Evolutionary conservation across 1,140 invertebrate species (phyloP).

Genomic region (Plodia interpunctella): DNA sequence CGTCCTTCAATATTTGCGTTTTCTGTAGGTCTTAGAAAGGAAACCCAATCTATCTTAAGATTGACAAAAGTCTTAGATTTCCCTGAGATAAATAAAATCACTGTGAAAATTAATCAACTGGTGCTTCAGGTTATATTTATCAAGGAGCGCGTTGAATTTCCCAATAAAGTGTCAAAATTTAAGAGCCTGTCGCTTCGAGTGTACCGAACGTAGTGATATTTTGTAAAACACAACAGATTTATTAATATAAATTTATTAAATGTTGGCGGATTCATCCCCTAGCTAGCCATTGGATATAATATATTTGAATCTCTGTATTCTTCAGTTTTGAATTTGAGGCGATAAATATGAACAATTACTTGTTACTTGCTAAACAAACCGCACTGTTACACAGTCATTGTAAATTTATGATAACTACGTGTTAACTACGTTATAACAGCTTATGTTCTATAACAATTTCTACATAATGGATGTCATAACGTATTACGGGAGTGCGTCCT

Average conservation of each 20-base stretch:
- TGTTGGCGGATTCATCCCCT: no score
- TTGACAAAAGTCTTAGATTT: no score
- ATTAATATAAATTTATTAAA: no score
- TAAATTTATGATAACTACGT: background rate
- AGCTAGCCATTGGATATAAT: no score
- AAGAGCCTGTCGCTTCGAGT: constrained; percentile 11
- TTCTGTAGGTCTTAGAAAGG: no score
- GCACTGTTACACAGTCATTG: no score
- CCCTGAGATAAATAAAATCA: background rate
- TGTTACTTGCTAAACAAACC: no score
- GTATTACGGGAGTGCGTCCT: background rate
- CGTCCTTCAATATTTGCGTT: no score
- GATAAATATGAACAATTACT: no score
- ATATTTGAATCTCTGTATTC: no score
- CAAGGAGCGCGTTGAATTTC: background rate
- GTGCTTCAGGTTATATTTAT: constrained; percentile 6
- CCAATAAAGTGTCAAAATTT: constrained; percentile 11
- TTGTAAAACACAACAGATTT: background rate
- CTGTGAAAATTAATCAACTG: constrained; percentile 7
- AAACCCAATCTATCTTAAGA: no score
- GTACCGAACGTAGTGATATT: background rate
- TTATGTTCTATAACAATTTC: background rate
- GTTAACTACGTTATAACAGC: background rate
- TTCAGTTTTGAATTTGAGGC: no score
- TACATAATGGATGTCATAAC: background rate